Evolutionary conservation across 2,797 vertebrate species (phyloP).

Genomic region (Eidolon dupreanum): DNA sequence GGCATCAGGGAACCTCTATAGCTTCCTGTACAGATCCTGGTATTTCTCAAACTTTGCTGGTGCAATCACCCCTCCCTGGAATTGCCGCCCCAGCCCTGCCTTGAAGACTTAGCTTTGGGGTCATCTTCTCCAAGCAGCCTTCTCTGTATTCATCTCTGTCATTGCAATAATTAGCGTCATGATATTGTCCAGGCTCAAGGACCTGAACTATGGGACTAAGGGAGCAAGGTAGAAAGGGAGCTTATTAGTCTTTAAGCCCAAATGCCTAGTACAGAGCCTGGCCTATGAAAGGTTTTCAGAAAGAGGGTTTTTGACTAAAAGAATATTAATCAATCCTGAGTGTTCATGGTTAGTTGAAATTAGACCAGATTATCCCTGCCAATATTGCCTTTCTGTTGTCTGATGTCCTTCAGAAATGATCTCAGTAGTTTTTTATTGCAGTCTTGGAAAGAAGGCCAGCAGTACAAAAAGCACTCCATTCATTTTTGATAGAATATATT

Average conservation of each 20-base stretch:
- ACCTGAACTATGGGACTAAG: neutral
- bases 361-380: neutral
- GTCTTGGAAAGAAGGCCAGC: conserved; percentile 65
- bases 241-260: neutral
- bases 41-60: neutral
- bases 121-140: neutral
- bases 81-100: neutral
- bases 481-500: conserved; percentile 64
- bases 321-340: neutral
- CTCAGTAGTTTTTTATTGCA: conserved; percentile 34
- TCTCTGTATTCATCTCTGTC: neutral
- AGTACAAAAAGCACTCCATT: conserved; percentile 68
- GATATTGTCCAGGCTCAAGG: neutral
- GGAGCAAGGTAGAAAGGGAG: neutral
- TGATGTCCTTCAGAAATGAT: conserved; percentile 57
- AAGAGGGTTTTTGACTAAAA: neutral
- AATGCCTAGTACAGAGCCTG: neutral
- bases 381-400: neutral
- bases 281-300: neutral
- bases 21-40: neutral
- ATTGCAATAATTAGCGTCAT: neutral
- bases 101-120: neutral
- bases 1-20: neutral
- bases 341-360: neutral
- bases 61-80: neutral